Evolutionary conservation across 2,113 vertebrate genomes (phyloP), one percentile per base, ranked within the genome.

Genomic region (Podarcis muralis): DNA sequence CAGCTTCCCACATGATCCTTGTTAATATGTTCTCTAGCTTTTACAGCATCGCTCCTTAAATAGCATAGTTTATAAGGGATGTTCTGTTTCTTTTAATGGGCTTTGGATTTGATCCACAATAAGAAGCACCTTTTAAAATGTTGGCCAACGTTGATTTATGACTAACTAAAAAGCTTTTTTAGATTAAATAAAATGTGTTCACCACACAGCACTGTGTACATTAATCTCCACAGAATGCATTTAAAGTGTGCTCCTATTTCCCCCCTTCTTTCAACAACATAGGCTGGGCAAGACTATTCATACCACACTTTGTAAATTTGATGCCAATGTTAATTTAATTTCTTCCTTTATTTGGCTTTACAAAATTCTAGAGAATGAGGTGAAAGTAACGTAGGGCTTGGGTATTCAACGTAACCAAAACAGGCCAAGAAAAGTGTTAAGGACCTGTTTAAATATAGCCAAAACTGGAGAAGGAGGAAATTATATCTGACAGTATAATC

Each of bases 351-450:
- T 15, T 32, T 18, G 86, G 77, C 86, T 88, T 66, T 71, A 86
- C 37, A 86, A 84, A 89, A 87, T 88, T 74, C 88, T 62, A 88
- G 91, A 77, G 85, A 90, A 43, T 35, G 88, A 85, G 57, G 69
- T 91, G 90, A 66, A 92, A 92, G 93, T 92, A 93, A 90, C 37
- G 57, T 79, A 57, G 27, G 35, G 40, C 62, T 80, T 94, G 43
- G 87, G 48, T 30, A n/a, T 86, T 92, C 85, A 88, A 0, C 5
- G 71, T 75, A 93, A 65, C 82, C 68, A 89, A 85, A 89, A 18
- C 53, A 85, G 69, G 77, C 20, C 68, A 83, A 87, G 68, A 69
- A 69, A 90, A 86, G 32, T 89, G 75, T 90, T 91, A 89, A 81
- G 62, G 82, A 89, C 93, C 88, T 74, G 12, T 89, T 88, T 0